Evolutionary conservation across 2,797 vertebrate genomes (phyloP), one percentile per base, ranked within the genome.

Genomic region (Enoplosus armatus): DNA sequence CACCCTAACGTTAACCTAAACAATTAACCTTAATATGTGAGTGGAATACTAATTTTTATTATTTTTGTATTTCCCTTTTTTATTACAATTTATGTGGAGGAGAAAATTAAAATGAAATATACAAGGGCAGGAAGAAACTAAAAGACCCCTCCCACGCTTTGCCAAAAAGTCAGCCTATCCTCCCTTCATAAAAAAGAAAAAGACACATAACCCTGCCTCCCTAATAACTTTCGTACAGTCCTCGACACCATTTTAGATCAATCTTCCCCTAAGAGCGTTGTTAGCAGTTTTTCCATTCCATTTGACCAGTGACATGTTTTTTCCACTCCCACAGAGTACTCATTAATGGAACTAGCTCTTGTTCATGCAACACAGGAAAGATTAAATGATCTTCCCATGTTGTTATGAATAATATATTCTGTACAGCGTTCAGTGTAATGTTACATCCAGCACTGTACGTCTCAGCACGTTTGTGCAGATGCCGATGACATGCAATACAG

Each of bases 331-430:
- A 7, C 31, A 16, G 47, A 72, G 37, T 20, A 26, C 66, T 59
- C 37, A 82, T 33, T 69, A 35, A 47, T 43, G 39, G 26, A 48
- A 64, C 27, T 8, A 29, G 14, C 33, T 72, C n/a, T 18, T 27
- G 11, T 77, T 75, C 37, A 15, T 26, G n/a, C n/a, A 68, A 62
- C 26, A 60, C 31, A 65, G 29, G 20, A 6, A 16, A 24, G 18
- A 71, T 39, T 0, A 53, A 65, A 56, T 43, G 15, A 35, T 47
- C 14, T 53, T 3, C 3, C 7, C 48, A 0, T 29, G 9, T 47
- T 60, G 71, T 27, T 63, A 48, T 80, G 26, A 79, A 83, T 72
- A 73, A 74, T 69, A 58, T 10, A 62, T 66, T 37, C 5, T n/a
- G 5, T 58, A 43, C 31, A 15, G 55, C 18, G 41, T 50, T 37